phyloP scores from a whole-genome alignment of 2,888 invertebrate species.

The Xestoiulus laeticollis region DNA sequence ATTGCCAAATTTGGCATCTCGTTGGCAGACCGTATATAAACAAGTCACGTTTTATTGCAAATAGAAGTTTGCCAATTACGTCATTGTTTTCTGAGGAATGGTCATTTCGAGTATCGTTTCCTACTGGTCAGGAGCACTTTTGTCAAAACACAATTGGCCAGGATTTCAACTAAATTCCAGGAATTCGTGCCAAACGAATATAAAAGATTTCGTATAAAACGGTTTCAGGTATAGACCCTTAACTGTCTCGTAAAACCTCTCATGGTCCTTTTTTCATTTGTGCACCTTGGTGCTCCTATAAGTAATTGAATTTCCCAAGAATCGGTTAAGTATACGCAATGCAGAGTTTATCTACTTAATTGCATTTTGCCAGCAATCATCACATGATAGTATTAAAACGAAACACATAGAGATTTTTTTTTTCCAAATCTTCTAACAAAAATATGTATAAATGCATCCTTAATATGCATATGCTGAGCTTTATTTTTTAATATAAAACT shows the following conservation, averaged over 20 bases:
- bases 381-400: neutral
- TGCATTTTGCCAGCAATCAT: constrained; percentile 2
- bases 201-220: neutral
- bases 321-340: constrained; percentile 1
- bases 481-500: neutral
- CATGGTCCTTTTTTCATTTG: neutral
- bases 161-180: constrained; percentile 18
- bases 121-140: neutral
- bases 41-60: constrained; percentile 20
- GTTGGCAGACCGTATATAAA: neutral
- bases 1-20: neutral
- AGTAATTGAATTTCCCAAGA: neutral
- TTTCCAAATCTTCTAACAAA: neutral
- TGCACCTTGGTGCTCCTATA: neutral
- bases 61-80: neutral
- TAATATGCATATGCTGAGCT: neutral
- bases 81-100: constrained; percentile 11
- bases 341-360: constrained; percentile 1
- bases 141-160: constrained; percentile 12
- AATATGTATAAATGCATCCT: neutral
- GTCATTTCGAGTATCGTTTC: neutral
- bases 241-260: neutral
- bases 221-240: constrained; percentile 6
- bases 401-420: neutral
- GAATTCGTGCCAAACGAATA: neutral